Evolutionary conservation across 2,888 invertebrate genomes (phyloP), one percentile per base, ranked within the genome.

Genomic region (Trachelus iudaicus): DNA sequence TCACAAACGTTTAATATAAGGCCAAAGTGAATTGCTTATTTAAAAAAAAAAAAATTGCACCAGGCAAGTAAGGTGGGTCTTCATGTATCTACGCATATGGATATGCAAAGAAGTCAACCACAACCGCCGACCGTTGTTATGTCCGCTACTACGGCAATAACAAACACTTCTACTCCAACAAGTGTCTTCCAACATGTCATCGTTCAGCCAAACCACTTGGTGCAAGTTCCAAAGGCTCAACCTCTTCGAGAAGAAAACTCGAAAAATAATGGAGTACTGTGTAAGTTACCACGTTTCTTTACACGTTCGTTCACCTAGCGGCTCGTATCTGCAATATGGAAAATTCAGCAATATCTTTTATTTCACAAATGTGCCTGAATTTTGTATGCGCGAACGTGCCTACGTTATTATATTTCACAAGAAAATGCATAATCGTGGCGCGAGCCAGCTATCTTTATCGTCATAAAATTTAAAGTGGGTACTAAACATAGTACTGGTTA

Each of bases 141-240:
- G 86, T 87, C 90, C 76, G 84, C 89, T 40, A 84, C 87, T n/a
- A 86, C 90, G 75, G 85, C 90, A 77, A 85, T 88, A 78, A 85
- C 88, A 37, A 90, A 89, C 76, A 87, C 87, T 75, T 86, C 89
- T 79, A 85, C 88, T 81, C 88, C 90, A 75, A 89, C 90, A 35
- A 89, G 90, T 84, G 89, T 91, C 89, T 90, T 90, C 86, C 92
- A 93, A 89, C 96, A 96, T 79, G 96, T 96, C 78, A 97, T 96
- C 89, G 96, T 96, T 76, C 95, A 96, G 87, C 96, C 96, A 40
- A 96, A 95, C 81, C 96, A 97, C 89, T 92, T 97, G 87, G 92
- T 97, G 84, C 96, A 96, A 31, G 94, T 96, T 82, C 85, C 88
- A 74, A 91, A 90, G 84, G 80, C 83, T 73, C 85, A 88, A 80